phyloP scores from a whole-genome alignment of 2,797 vertebrate genomes.

The Syndactyla subalaris region DNA sequence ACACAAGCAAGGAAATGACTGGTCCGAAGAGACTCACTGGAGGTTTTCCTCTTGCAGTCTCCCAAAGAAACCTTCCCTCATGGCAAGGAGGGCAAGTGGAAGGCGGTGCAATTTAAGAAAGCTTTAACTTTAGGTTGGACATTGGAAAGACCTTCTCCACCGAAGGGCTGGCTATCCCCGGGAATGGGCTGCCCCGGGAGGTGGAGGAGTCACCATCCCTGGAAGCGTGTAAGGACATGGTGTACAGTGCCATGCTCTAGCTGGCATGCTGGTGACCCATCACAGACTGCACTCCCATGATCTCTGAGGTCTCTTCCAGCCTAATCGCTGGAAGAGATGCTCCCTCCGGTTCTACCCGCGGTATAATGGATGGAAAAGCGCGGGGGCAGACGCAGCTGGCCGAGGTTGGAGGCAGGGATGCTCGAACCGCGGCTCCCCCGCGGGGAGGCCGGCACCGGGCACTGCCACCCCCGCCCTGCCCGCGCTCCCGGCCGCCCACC shows the following conservation, averaged over 20 bases:
- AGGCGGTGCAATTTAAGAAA: accelerated
- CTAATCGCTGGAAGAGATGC: neutral
- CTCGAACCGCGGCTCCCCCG: accelerated
- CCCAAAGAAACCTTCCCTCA: neutral
- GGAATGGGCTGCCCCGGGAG: neutral
- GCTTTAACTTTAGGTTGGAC: neutral
- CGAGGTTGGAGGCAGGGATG: accelerated
- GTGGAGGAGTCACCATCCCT: neutral
- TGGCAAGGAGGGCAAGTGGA: accelerated
- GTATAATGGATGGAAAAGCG: neutral
- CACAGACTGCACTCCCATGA: neutral
- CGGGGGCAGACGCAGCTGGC: neutral
- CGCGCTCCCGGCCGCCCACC: too few relatives aligned
- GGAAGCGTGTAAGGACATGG: neutral
- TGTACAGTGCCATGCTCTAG: neutral
- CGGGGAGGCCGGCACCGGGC: too few relatives aligned
- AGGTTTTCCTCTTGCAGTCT: neutral
- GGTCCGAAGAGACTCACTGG: neutral
- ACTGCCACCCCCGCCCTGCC: too few relatives aligned
- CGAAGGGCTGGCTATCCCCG: neutral
- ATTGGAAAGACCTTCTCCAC: neutral
- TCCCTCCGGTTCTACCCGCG: neutral
- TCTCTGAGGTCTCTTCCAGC: neutral
- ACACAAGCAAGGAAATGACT: neutral
- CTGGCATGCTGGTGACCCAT: accelerated